Evolutionary conservation across 2,113 vertebrate species (phyloP).

Genomic region (Buteo buteo): DNA sequence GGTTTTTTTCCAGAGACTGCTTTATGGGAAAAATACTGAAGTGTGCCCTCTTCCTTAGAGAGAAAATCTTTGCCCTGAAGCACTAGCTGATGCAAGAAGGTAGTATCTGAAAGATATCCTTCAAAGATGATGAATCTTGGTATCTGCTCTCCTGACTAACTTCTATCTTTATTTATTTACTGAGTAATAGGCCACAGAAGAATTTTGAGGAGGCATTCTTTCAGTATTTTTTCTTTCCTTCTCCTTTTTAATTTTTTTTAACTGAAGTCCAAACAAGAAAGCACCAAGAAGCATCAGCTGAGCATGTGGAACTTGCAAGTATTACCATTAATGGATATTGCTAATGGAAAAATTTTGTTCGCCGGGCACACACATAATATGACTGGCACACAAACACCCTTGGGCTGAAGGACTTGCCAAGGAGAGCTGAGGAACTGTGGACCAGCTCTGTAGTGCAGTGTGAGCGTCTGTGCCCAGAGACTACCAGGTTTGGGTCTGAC

Average conservation of each 20-base stretch:
- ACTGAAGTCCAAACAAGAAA: not conserved
- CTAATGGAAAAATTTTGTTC: not conserved
- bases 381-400: not conserved
- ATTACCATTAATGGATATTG: not conserved
- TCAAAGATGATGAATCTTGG: not conserved
- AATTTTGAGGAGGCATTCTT: not conserved
- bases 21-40: not conserved
- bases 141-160: not conserved
- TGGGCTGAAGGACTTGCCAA: not conserved
- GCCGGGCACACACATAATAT: not conserved
- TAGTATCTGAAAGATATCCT: not conserved
- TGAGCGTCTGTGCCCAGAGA: not conserved
- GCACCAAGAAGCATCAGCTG: not conserved
- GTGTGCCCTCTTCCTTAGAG: not conserved
- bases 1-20: not conserved
- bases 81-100: not conserved
- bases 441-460: not conserved
- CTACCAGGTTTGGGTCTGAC: not conserved
- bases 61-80: not conserved
- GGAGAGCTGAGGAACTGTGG: not conserved
- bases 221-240: not conserved
- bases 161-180: not conserved
- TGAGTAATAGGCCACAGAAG: not conserved
- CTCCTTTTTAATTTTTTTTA: not conserved
- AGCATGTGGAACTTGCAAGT: not conserved